Evolutionary conservation across 2,113 vertebrate species (phyloP).

Genomic region (Coturnix japonica): DNA sequence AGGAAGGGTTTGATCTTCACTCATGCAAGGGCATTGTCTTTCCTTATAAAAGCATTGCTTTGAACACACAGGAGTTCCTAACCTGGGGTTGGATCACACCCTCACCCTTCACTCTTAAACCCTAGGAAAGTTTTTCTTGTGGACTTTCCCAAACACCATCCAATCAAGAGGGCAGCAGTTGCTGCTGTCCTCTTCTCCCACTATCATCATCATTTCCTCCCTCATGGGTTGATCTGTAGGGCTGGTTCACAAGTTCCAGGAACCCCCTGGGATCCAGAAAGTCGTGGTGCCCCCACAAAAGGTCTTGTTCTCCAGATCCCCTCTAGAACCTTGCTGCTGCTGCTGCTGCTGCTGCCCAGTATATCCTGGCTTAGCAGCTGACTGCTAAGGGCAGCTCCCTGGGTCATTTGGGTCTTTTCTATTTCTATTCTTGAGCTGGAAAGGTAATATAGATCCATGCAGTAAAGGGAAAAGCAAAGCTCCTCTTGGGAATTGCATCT

Average conservation of each 20-base stretch:
- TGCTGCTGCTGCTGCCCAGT: neutral
- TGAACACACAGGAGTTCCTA: neutral
- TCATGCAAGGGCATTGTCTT: neutral
- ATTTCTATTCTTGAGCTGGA: neutral
- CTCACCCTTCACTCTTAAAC: neutral
- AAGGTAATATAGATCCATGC: neutral
- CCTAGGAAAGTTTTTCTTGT: neutral
- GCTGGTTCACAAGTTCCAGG: neutral
- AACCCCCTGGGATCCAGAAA: neutral
- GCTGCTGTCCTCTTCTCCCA: neutral
- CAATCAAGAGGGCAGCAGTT: neutral
- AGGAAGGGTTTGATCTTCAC: constrained; percentile 45
- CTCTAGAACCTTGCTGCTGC: neutral
- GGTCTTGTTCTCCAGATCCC: neutral
- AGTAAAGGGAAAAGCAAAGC: neutral
- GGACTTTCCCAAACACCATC: neutral
- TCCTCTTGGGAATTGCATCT: neutral
- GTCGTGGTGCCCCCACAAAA: neutral
- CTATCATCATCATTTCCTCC: neutral
- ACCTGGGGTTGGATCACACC: neutral
- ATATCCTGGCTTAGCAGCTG: neutral
- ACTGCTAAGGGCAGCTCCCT: neutral
- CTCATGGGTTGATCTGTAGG: neutral
- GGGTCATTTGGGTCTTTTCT: neutral
- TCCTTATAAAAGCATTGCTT: constrained; percentile 15